Evolutionary conservation across 2,113 vertebrate species (phyloP).

Genomic region (Cyphomyrus plagiostoma): DNA sequence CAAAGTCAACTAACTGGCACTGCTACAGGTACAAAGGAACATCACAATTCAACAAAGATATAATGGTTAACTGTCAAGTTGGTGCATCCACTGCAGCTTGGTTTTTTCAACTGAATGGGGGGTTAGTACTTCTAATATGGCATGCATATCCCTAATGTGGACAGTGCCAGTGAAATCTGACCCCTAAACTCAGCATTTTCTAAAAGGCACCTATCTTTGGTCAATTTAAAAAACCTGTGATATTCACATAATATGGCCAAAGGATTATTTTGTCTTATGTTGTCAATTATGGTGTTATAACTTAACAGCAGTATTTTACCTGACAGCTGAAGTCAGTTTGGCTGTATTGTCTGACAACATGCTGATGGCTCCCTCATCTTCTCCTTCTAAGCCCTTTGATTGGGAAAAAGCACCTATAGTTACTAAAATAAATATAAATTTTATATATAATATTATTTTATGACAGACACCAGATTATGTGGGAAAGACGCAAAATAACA

Average conservation of each 20-base stretch:
- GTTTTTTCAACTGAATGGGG: neutral
- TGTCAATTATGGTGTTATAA: neutral
- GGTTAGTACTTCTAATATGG: neutral
- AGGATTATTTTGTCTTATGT: neutral
- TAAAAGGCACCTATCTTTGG: neutral
- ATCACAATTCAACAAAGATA: neutral
- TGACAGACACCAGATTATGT: neutral
- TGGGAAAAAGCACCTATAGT: slow-evolving; percentile 9
- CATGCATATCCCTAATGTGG: neutral
- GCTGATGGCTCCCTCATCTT: slow-evolving; percentile 97
- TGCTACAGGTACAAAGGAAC: neutral
- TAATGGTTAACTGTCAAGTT: neutral
- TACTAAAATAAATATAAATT: neutral
- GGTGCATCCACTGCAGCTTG: neutral
- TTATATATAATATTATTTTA: neutral
- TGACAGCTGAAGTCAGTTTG: slow-evolving; percentile 94
- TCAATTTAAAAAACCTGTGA: neutral
- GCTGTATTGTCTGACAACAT: slow-evolving; percentile 98
- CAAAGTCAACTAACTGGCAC: neutral
- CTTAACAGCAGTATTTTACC: slow-evolving; percentile 55
- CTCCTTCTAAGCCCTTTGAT: slow-evolving; percentile 85
- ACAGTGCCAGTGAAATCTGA: neutral
- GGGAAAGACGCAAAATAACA: neutral
- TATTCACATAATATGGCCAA: neutral
- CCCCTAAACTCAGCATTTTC: neutral